These are phyloP conservation scores for Gonioctena quinquepunctata DNA, from an alignment of 1,140 invertebrate genomes.

Conservation along the genomic window DNA sequence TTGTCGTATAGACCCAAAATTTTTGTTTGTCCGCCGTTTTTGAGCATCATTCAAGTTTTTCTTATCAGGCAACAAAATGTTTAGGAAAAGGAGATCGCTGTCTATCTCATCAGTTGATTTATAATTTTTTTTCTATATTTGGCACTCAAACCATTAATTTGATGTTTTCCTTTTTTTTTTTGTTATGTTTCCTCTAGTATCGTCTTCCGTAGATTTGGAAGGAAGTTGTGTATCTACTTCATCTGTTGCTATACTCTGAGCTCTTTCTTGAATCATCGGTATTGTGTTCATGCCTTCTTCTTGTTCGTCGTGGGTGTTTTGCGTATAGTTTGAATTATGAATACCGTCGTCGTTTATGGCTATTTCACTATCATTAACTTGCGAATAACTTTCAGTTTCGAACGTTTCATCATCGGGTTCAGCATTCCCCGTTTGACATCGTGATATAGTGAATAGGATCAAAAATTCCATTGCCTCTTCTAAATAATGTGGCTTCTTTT, in stretches of 20 bases:
- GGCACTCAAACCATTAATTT: background rate
- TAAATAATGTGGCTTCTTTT: background rate
- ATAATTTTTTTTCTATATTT: background rate
- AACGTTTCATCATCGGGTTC: background rate
- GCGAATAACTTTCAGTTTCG: background rate
- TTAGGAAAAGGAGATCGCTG: background rate
- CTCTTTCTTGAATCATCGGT: background rate
- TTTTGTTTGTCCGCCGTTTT: background rate
- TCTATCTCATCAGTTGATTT: background rate
- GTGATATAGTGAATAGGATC: background rate
- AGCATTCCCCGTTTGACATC: conserved; percentile 7
- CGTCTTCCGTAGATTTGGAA: background rate
- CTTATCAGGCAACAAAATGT: background rate
- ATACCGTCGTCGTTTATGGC: background rate
- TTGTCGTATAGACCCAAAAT: background rate
- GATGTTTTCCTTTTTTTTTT: background rate
- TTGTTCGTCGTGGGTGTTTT: background rate
- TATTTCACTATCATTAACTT: background rate
- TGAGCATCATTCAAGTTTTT: background rate
- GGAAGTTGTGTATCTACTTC: background rate
- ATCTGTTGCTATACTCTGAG: background rate
- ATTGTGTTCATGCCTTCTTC: background rate
- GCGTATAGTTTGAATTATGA: background rate
- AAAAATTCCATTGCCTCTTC: background rate
- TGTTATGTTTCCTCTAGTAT: background rate